A percentile compares a stretch with the other conserved stretches of the same genome.
Evolutionary conservation across 2,888 invertebrate species (phyloP).

Genomic region (Cataglyphis altisquamis): DNA sequence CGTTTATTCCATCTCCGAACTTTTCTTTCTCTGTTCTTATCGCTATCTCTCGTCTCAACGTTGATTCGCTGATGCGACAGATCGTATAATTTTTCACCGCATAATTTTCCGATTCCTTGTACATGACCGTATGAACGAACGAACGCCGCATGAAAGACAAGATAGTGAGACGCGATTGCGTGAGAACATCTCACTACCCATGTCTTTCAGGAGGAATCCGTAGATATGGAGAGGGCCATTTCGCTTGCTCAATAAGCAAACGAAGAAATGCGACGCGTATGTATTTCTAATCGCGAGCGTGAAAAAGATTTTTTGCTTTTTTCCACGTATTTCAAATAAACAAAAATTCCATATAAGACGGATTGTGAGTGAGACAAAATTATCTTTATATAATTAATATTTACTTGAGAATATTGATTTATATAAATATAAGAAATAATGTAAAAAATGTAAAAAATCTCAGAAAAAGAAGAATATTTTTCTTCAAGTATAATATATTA

Average conservation of each 20-base stretch:
- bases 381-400: not conserved
- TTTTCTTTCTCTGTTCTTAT: not conserved
- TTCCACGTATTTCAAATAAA: not conserved
- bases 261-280: not conserved
- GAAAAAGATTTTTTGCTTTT: not conserved
- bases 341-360: not conserved
- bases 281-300: not conserved
- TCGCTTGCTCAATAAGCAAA: not conserved
- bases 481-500: not conserved
- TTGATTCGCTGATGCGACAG: not conserved
- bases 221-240: not conserved
- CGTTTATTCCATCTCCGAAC: not conserved
- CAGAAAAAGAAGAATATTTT: not conserved
- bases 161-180: conserved; percentile 95
- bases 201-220: conserved; percentile 95
- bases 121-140: conserved; percentile 81
- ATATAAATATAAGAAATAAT: not conserved
- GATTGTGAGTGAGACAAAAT: not conserved
- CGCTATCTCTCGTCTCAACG: not conserved
- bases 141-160: conserved; percentile 97
- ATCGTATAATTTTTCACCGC: conserved; percentile 39
- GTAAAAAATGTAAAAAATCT: not conserved
- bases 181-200: conserved; percentile 98
- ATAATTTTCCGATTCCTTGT: conserved; percentile 6
- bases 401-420: not conserved